A percentile compares a stretch with the other conserved stretches of the same genome.
Evolutionary conservation across 2,797 vertebrate species (phyloP).

Genomic region (Cichlasoma orientale): DNA sequence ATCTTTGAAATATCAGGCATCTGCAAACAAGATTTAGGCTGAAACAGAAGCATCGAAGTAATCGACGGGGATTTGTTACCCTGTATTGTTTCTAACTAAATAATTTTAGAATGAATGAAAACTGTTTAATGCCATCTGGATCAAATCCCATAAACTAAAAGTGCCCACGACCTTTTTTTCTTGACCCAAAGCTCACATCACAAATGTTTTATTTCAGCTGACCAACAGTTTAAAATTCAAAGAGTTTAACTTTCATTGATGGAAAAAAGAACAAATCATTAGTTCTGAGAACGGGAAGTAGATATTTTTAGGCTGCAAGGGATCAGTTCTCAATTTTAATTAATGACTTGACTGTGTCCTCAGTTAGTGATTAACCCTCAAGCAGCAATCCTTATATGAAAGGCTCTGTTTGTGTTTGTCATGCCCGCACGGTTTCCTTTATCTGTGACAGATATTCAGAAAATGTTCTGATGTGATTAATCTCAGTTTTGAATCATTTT

Average conservation of each 20-base stretch:
- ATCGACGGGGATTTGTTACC: background rate
- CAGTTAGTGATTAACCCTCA: background rate
- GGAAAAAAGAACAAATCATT: background rate
- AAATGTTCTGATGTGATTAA: background rate
- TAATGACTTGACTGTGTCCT: background rate
- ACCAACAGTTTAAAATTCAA: background rate
- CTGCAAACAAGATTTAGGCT: background rate
- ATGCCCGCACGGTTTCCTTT: background rate
- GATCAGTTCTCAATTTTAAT: background rate
- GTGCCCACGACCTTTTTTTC: background rate
- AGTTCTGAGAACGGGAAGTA: background rate
- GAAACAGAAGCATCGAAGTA: no score
- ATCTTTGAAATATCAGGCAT: background rate
- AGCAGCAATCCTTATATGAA: background rate
- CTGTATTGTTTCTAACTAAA: background rate
- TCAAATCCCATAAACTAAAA: background rate
- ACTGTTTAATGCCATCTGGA: no score
- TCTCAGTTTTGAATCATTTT: background rate
- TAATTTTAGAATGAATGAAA: no score
- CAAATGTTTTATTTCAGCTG: background rate
- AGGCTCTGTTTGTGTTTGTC: background rate
- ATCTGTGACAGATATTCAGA: no score
- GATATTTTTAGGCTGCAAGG: background rate
- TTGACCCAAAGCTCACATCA: fast-evolving
- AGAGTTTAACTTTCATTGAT: background rate